Evolutionary conservation across 1,140 invertebrate genomes (phyloP).

Genomic region (Copidosoma floridanum): DNA sequence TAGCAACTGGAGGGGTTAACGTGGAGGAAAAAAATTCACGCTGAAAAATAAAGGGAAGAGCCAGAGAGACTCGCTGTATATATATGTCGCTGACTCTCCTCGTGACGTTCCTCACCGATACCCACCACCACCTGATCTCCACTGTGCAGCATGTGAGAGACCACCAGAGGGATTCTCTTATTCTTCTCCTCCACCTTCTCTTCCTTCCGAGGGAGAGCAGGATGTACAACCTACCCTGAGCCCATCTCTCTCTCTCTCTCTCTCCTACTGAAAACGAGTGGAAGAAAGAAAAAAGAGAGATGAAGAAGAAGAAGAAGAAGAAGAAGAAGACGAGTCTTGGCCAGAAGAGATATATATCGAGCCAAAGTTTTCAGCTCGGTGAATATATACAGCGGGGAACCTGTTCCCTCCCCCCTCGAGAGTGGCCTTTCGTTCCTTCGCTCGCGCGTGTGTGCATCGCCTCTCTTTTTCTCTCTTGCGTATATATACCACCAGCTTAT

Average conservation of each 20-base stretch:
- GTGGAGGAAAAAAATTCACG: no score
- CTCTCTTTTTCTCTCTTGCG: neutral
- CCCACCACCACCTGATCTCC: no score
- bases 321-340: constrained; percentile 14
- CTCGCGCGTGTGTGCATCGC: constrained; percentile 21
- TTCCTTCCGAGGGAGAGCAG: neutral
- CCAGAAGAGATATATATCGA: constrained; percentile 31
- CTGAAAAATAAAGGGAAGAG: no score
- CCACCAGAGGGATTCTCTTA: no score
- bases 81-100: no score
- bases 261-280: neutral
- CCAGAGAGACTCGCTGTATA: no score
- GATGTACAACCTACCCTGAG: neutral
- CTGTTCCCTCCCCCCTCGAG: constrained; percentile 43
- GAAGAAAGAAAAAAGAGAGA: neutral
- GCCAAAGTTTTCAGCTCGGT: constrained; percentile 56
- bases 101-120: no score
- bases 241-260: neutral
- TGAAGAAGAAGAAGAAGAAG: constrained; percentile 16
- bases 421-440: constrained; percentile 21
- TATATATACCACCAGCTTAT: neutral
- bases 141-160: no score
- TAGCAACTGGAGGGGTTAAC: no score
- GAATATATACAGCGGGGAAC: constrained; percentile 53
- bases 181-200: no score